Base-by-base conservation (phyloP, 2,113 vertebrate genomes). In the Nesogale talazaci region DNA sequence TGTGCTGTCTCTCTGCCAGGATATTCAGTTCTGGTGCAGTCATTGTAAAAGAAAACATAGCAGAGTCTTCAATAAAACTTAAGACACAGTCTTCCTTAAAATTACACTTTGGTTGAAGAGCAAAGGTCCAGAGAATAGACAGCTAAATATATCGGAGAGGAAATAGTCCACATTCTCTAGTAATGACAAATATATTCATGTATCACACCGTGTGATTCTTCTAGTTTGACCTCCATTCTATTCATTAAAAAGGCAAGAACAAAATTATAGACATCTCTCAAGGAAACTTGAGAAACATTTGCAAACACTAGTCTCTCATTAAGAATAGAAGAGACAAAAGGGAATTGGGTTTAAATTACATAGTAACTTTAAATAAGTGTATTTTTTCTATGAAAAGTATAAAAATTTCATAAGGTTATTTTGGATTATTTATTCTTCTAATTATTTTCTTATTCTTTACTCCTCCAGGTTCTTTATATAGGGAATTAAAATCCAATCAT, bases 141-240 rank as follows among this genome's bases (percentile, higher is more conserved):
- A 97, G 90, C 70, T 96, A 97, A 97, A 96, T 96, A 94, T 81
- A 92, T 83, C 94, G 69, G 22, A 93, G 59, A 97, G 81, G 96
- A 98, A 98, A 97, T 65, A 92, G 70, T 88, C 91, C 74, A 94
- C 14, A 7, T 95, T 93, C 56, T 94, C 93, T 87, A 95, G 74
- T 95, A 98, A 97, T 93, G 87, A 97, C 97, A 98, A 98, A 94
- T 94, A 96, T 63, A 96, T 61, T 82, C 96, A 96, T 96, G 97
- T 97, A 96, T 97, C 72, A 95, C 82, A 95, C 2, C 85, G n/a
- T 94, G 19, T 94, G 72, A 92, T 96, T 97, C 25, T 96, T 97
- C 79, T 69, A 87, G 65, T 97, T 97, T 97, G 93, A 81, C 69
- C 97, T 98, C 9, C 38, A 82, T 91, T 96, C n/a, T 94, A 96